Base-by-base conservation (phyloP, 2,113 vertebrate species). In the Pseudopodoces humilis region DNA sequence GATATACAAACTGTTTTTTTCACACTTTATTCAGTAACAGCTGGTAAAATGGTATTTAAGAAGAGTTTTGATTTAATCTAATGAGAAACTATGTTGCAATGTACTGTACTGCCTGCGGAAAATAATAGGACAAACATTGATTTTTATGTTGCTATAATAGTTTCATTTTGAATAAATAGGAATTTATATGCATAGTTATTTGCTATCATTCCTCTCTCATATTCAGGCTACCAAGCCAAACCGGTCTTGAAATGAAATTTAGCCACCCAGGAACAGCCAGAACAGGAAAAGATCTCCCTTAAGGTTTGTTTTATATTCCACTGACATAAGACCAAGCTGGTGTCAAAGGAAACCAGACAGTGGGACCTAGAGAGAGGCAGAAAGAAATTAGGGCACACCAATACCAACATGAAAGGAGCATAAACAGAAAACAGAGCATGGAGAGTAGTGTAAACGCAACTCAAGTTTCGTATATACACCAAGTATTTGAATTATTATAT, bases 91-190 rank as follows among this genome's bases (percentile, higher is more conserved):
- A 70, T 92, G 79, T 96, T 97, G 94, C 93, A 92, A 82, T 96
- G 92, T 94, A 97, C 88, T 97, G 95, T 97, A 94, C 93, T 97
- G 97, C 84, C 67, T 97, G 94, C 11, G 58, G 94, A 98, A 98
- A 98, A 98, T 98, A 98, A 98, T 98, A 98, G 96, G 96, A 95
- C 92, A 97, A 98, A 98, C 95, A 98, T 97, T 98, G 98, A 98
- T 98, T 98, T 98, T 98, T 97, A 97, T 98, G 97, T 97, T 97
- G 95, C 95, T 95, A 90, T 97, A 97, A 98, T 97, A 97, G 97
- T 97, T 98, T 96, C 92, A 97, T 97, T 98, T 98, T 97, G 63
- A 5, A 98, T 97, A 97, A 98, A 97, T 95, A 97, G 89, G 90
- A 96, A 97, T 98, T 98, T 98, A 97, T 97, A 98, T 97, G 94